Evolutionary conservation across 2,797 vertebrate species (phyloP).

Genomic region (Hipposideros larvatus): DNA sequence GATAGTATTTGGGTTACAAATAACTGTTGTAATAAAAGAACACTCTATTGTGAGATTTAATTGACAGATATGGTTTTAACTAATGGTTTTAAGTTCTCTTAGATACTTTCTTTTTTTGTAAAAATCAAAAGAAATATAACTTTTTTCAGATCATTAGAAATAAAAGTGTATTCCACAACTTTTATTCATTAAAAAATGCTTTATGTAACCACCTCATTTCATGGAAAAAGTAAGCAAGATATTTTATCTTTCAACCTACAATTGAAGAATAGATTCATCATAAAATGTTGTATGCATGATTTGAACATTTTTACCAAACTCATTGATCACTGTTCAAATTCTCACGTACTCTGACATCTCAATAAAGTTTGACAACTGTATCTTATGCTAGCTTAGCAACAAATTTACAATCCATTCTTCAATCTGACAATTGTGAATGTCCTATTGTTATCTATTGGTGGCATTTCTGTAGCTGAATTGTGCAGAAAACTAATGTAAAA

Average conservation of each 20-base stretch:
- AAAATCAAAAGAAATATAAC: conserved; percentile 13
- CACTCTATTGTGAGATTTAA: not conserved
- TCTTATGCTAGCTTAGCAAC: conserved; percentile 50
- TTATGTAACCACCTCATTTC: not conserved
- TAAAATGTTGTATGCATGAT: not conserved
- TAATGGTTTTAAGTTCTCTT: not conserved
- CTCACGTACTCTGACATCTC: conserved; percentile 15
- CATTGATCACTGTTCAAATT: not conserved
- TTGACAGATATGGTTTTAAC: not conserved
- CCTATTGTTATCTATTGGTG: conserved; percentile 6
- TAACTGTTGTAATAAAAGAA: conserved; percentile 46
- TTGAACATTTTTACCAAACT: conserved; percentile 38
- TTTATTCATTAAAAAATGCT: not conserved
- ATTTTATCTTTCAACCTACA: conserved; percentile 18
- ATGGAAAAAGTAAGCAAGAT: not conserved
- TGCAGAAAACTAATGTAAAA: not conserved
- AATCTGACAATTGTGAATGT: conserved; percentile 46
- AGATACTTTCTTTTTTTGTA: not conserved
- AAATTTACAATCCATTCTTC: conserved; percentile 27
- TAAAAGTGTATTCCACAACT: not conserved
- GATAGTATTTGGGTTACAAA: not conserved
- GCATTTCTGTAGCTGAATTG: conserved; percentile 22
- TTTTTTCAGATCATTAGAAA: conserved; percentile 31
- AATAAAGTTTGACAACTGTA: conserved; percentile 18
- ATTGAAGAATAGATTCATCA: not conserved